Percentiles rank a stretch among this genome's conserved stretches.
Conservation (phyloP, 2,797 vertebrate species). For the Poliocrania exsul region DNA sequence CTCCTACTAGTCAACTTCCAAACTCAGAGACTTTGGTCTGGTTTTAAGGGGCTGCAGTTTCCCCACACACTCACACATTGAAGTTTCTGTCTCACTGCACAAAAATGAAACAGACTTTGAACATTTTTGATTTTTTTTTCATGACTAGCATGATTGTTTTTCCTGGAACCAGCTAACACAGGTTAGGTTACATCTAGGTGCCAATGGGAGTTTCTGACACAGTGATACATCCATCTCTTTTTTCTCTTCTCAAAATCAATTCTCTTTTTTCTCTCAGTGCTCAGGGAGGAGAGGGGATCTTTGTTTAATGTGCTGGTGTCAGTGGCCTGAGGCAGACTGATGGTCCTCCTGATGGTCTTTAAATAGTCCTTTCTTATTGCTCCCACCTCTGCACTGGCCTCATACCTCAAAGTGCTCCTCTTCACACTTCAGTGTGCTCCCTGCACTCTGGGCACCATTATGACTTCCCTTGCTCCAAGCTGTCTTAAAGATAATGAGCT, state of each 20-base stretch:
- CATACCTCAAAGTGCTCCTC: not conserved
- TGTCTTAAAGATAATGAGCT: not conserved
- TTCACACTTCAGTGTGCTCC: not conserved
- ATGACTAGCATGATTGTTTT: not conserved
- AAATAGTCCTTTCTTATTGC: not conserved
- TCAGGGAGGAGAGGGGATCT: not conserved
- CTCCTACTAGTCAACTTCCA: not conserved
- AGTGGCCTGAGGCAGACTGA: not conserved
- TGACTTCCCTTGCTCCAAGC: not conserved
- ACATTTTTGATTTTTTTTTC: not conserved
- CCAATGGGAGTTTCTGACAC: not conserved
- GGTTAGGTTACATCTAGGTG: not conserved
- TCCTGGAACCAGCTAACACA: not conserved
- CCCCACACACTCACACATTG: not conserved
- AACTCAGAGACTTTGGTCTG: not conserved
- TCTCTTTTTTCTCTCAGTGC: not conserved
- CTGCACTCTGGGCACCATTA: not conserved
- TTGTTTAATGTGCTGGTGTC: not conserved
- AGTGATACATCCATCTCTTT: not conserved
- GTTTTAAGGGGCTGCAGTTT: not conserved
- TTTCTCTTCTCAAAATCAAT: not conserved
- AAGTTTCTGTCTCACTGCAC: not conserved
- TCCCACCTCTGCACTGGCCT: not conserved
- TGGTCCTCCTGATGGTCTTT: not conserved
- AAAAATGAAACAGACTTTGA: not conserved